These are phyloP conservation scores for Cylas formicarius DNA, from an alignment of 1,140 invertebrate species.

Conservation along the genomic window DNA sequence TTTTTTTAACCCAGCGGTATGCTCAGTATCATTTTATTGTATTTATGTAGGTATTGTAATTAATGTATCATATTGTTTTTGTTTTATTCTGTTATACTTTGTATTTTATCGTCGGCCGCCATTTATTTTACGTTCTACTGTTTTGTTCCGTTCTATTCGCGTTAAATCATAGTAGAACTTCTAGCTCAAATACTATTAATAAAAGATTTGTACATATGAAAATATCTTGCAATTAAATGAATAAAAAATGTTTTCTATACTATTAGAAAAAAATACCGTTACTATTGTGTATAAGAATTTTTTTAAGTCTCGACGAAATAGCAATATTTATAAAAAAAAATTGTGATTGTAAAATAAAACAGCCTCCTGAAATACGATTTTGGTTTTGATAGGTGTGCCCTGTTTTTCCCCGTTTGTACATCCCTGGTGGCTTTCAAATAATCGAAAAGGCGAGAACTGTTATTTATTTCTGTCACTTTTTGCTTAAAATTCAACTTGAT, in stretches of 20 bases:
- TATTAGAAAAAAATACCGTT: conserved; percentile 38
- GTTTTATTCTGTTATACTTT: background rate
- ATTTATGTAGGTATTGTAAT: background rate
- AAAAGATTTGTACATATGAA: conserved; percentile 34
- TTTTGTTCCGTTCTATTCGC: background rate
- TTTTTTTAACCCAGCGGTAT: background rate
- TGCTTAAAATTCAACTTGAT: no score
- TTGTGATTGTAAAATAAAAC: conserved; percentile 42
- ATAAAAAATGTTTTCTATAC: conserved; percentile 40
- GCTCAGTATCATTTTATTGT: background rate
- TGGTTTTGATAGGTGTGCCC: conserved; percentile 1
- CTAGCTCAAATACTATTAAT: conserved; percentile 35
- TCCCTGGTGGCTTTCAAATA: no score
- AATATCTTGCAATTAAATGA: conserved; percentile 37
- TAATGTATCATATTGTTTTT: conserved; percentile 1
- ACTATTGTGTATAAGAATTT: conserved; percentile 38
- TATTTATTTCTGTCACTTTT: no score
- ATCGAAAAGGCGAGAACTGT: no score
- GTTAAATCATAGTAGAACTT: conserved; percentile 19
- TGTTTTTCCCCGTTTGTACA: no score
- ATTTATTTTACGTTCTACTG: no score
- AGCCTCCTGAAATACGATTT: conserved; percentile 24
- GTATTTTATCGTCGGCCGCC: no score
- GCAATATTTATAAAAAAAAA: conserved; percentile 41
- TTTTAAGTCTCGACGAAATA: conserved; percentile 41